Evolutionary conservation across 1,140 invertebrate species (phyloP).

Genomic region (Brachionus rubens): DNA sequence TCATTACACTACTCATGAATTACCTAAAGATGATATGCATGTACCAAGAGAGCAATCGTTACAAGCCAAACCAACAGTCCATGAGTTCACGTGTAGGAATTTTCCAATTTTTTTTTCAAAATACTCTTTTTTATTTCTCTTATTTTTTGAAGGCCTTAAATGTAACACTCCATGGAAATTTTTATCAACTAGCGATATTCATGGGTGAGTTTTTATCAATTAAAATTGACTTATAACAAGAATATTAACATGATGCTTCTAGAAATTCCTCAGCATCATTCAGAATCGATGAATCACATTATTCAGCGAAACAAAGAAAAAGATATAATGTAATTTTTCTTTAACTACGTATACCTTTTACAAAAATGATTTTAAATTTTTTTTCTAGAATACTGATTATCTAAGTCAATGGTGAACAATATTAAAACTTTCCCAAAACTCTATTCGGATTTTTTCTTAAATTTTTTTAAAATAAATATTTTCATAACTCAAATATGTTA

Average conservation of each 20-base stretch:
- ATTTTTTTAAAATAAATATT: too few relatives aligned
- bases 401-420: conserved; percentile 16
- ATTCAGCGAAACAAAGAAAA: conserved; percentile 28
- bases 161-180: conserved; percentile 44
- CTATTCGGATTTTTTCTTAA: not conserved
- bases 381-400: conserved; percentile 8
- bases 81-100: conserved; percentile 30
- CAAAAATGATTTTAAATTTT: not conserved
- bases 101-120: not conserved
- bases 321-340: conserved; percentile 38
- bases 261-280: conserved; percentile 41
- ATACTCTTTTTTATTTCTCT: not conserved
- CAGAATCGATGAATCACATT: not conserved
- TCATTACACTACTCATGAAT: conserved; percentile 11
- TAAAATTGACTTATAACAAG: too few relatives aligned
- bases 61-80: conserved; percentile 40
- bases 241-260: too few relatives aligned
- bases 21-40: conserved; percentile 44
- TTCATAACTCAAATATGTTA: too few relatives aligned
- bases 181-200: conserved; percentile 12
- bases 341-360: not conserved
- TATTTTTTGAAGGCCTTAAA: not conserved
- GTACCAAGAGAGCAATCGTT: not conserved
- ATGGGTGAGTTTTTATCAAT: conserved; percentile 41
- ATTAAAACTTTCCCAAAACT: not conserved